Base-by-base conservation (phyloP, 2,113 vertebrate genomes). In the Microtus oregoni region DNA sequence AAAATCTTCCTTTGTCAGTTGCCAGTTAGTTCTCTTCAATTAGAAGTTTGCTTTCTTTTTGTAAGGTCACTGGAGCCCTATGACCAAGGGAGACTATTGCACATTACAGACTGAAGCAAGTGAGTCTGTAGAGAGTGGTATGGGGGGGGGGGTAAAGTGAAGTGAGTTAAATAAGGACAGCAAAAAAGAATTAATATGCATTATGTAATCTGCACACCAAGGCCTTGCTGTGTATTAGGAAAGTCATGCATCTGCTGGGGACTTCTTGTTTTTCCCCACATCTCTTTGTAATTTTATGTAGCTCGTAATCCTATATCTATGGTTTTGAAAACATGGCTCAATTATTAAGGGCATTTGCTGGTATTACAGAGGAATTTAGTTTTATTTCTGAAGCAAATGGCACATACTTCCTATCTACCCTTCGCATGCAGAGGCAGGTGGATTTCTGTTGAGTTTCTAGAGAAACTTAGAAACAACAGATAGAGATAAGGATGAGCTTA, bases 11-110 rank as follows among this genome's bases (percentile, higher is more conserved):
- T 28, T 28, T 41, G 22, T 76, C 28, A 30, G 26, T 50, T 78
- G 4, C 65, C 26, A 50, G 17, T 50, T 82, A 30, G 3, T 28
- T 52, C 6, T 30, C 3, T 82, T 17, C 81, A 81, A 2, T 88
- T 67, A 67, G 15, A 7, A 47, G n/a, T 87, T 32, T 32, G 13
- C 28, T 95, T 26, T 87, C 26, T 41, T 92, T 82, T 95, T 30
- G 19, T 79, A 24, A n/a, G 55, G 26, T 5, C 41, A 20, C 6
- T 35, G 17, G 11, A 75, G 20, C 55, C 5, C 47, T 82, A 1
- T 35, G 7, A 28, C 7, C 20, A 50, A 2, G n/a, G 82, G 10
- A 75, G 44, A 1, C 63, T 67, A 14, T 24, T 13, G 58, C 68
- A 73, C 6, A 14, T 58, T 76, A 68, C 9, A 20, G 1, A 55